Evolutionary conservation across 2,797 vertebrate species (phyloP).

Genomic region (Thamnophis elegans): DNA sequence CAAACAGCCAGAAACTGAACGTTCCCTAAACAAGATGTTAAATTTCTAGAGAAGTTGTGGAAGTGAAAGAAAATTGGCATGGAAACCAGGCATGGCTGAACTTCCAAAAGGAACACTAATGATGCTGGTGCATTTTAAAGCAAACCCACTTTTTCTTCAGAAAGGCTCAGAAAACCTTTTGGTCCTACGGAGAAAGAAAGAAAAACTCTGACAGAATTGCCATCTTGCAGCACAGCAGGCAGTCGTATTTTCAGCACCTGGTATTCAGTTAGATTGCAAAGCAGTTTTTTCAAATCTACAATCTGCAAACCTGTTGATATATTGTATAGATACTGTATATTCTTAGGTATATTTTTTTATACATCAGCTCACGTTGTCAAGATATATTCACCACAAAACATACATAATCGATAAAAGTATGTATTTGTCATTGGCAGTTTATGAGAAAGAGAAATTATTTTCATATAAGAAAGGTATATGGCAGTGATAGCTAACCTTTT

Average conservation of each 20-base stretch:
- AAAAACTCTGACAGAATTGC: background rate
- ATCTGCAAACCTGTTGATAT: background rate
- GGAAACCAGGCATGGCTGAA: background rate
- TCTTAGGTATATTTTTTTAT: background rate
- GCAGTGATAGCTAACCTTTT: no score
- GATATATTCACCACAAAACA: background rate
- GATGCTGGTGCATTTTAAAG: background rate
- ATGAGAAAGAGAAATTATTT: background rate
- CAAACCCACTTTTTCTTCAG: background rate
- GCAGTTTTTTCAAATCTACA: background rate
- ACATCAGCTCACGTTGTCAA: background rate
- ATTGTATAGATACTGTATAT: background rate
- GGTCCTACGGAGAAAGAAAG: background rate
- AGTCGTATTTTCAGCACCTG: background rate
- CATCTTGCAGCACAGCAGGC: background rate
- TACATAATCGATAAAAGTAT: background rate
- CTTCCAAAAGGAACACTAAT: background rate
- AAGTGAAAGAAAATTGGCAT: background rate
- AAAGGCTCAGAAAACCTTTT: background rate
- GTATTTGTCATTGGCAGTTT: background rate
- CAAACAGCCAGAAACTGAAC: background rate
- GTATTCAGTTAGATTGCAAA: background rate
- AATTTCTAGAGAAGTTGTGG: background rate
- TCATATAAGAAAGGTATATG: background rate
- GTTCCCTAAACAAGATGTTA: background rate